phyloP scores from a whole-genome alignment of 2,797 vertebrate genomes.

The Mormyrops boulengeri region DNA sequence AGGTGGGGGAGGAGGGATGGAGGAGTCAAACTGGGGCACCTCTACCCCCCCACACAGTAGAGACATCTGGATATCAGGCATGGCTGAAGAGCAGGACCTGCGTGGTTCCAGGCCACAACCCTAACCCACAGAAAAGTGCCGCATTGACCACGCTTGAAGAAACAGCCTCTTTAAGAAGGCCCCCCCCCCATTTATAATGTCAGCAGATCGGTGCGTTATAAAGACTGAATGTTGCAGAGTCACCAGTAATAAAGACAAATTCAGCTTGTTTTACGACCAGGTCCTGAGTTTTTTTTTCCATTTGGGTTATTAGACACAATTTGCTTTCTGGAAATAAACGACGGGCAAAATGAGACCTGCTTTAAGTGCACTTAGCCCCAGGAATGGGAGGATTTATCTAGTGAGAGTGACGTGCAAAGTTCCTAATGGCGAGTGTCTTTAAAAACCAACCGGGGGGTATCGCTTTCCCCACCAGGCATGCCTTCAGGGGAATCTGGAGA shows the following conservation, averaged over 20 bases:
- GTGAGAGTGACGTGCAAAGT: neutral
- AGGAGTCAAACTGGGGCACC: neutral
- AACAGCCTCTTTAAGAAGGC: neutral
- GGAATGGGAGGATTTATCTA: neutral
- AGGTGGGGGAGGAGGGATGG: neutral
- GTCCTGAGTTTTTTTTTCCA: slow-evolving; percentile 16
- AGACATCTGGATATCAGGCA: neutral
- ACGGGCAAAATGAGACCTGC: slow-evolving; percentile 9
- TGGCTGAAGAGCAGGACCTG: neutral
- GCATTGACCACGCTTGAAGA: neutral
- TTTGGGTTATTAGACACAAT: slow-evolving; percentile 20
- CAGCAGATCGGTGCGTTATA: slow-evolving; percentile 1
- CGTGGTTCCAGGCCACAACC: neutral
- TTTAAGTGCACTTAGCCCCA: slow-evolving; percentile 18
- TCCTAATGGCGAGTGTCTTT: neutral
- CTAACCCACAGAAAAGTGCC: neutral
- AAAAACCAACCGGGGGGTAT: neutral
- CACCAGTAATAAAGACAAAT: slow-evolving; percentile 21
- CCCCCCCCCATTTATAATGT: slow-evolving; percentile 6
- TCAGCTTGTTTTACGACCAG: slow-evolving; percentile 14
- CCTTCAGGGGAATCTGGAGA: neutral
- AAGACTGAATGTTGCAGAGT: neutral
- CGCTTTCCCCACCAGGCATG: neutral
- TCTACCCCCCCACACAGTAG: neutral
- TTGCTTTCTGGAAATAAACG: slow-evolving; percentile 13